Conservation (phyloP, 2,888 invertebrate genomes). For the Tetropium fuscum region DNA sequence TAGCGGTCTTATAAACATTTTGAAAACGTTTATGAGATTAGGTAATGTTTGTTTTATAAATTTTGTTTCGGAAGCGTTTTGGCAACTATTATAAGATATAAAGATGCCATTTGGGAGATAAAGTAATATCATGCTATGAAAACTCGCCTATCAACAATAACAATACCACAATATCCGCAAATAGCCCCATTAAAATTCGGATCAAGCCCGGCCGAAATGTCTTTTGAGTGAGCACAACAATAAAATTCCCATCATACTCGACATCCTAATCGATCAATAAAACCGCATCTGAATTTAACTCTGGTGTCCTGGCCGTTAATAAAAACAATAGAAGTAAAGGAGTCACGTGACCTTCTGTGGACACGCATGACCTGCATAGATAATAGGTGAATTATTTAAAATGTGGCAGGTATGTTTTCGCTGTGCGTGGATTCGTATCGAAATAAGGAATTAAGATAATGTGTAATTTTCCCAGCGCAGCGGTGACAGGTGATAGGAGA, state of each 20-base stretch:
- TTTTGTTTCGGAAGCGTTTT: too few species aligned
- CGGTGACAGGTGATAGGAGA: not conserved
- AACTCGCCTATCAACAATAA: too few species aligned
- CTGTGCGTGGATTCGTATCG: constrained; percentile 1
- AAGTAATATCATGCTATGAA: too few species aligned
- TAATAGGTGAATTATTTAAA: constrained; percentile 20
- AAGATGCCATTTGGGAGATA: too few species aligned
- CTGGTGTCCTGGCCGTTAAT: not conserved
- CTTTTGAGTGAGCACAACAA: not conserved
- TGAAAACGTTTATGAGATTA: too few species aligned
- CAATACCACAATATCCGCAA: too few species aligned
- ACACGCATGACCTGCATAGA: constrained; percentile 7
- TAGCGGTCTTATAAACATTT: too few species aligned
- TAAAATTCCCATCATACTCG: not conserved
- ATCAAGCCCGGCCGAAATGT: not conserved
- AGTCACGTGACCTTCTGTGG: constrained; percentile 11
- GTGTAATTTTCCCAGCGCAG: constrained; percentile 1
- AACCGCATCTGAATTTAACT: constrained; percentile 3
- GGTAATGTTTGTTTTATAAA: too few species aligned
- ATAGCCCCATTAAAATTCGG: not conserved
- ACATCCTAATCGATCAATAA: not conserved
- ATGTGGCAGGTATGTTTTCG: constrained; percentile 12
- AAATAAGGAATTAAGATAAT: not conserved
- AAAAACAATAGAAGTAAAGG: constrained; percentile 11
- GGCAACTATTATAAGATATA: too few species aligned